Conservation (phyloP, 2,888 invertebrate genomes). For the Antheraea assamensis region DNA sequence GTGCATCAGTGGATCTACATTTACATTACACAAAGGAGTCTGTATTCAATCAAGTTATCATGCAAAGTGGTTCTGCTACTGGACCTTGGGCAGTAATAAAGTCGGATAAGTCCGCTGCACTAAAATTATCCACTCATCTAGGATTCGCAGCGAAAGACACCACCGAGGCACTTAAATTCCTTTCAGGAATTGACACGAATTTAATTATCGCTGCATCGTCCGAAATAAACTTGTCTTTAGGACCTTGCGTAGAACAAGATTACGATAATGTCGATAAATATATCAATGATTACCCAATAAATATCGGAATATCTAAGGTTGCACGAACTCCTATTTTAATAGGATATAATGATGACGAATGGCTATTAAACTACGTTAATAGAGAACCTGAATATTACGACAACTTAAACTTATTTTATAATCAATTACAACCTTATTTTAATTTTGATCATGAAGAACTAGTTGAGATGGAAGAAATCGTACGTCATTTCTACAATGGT, state of each 20-base stretch:
- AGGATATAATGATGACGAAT: conserved; percentile 47
- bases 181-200: conserved; percentile 41
- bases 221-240: conserved; percentile 34
- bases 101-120: conserved; percentile 39
- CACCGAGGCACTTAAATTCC: conserved; percentile 47
- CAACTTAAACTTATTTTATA: conserved; percentile 30
- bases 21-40: conserved; percentile 46
- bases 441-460: conserved; percentile 37
- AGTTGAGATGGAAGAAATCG: conserved; percentile 37
- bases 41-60: conserved; percentile 51
- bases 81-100: conserved; percentile 35
- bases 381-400: conserved; percentile 30
- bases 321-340: conserved; percentile 41
- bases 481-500: conserved; percentile 56
- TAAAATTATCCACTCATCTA: conserved; percentile 46
- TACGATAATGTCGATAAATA: conserved; percentile 42
- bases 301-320: conserved; percentile 33
- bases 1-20: conserved; percentile 49
- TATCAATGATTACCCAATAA: conserved; percentile 43
- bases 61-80: conserved; percentile 52
- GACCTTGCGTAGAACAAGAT: conserved; percentile 51
- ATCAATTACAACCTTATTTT: conserved; percentile 34
- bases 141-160: conserved; percentile 42
- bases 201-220: conserved; percentile 44
- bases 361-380: conserved; percentile 25